Base-by-base conservation (phyloP, 2,888 invertebrate genomes). In the Erebia aethiops region DNA sequence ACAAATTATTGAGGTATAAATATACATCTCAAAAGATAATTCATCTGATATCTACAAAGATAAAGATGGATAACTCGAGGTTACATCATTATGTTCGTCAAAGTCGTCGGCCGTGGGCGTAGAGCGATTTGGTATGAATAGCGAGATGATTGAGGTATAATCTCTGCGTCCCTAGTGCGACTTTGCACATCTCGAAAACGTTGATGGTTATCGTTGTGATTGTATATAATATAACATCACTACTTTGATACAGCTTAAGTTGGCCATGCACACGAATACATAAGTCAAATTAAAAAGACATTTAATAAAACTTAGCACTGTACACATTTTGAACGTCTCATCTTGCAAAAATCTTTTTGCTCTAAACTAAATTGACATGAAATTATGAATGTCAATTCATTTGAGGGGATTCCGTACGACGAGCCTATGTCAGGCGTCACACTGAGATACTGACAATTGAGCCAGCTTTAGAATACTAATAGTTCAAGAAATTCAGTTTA, bases 81-180 rank as follows among this genome's bases (percentile, higher is more conserved):
- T 43, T 43, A 41, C 60, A 43, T 60, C 60, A 60, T 57, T 57
- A n/a, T 57, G 35, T 35, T 26, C 26, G 35, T 57, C 57, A 26
- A 16, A 60, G 60, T 11, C 41, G 60, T 5, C 1, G 60, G 35
- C 58, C 35, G 35, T n/a, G 16, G 60, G 18, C 60, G 60, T 60
- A 52, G 16, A 57, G 14, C 26, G 35, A 26, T 57, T 43, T 60
- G 16, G 43, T 43, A 43, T 11, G 41, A 60, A 16, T 41, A 43
- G 43, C 60, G 5, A 16, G 60, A 60, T 60, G 58, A 58, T 35
- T 58, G 60, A 60, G 41, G 43, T 16, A 21, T 57, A 26, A 57
- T 21, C 43, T 46, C 43, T 16, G 16, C 2, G 10, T 16, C 52
- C 2, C 16, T 16, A 16, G 52, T 16, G 10, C 16, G 52, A 16